Conservation (phyloP, 2,797 vertebrate genomes). For the Syngnathus rostellatus region DNA sequence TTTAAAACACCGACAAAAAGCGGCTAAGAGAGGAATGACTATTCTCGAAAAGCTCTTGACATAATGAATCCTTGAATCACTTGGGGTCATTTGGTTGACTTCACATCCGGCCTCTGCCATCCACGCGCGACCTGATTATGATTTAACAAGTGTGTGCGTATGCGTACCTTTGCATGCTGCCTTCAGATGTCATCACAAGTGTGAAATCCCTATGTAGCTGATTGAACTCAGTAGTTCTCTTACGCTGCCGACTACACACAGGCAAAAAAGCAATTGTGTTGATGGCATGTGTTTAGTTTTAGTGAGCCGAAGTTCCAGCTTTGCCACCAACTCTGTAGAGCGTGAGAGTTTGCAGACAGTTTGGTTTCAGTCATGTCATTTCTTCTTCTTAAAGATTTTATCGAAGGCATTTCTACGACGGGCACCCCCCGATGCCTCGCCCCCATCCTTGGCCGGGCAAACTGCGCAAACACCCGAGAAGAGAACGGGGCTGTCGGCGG, state of each 20-base stretch:
- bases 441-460: conserved; percentile 70
- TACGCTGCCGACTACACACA: neutral
- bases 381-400: conserved; percentile 87
- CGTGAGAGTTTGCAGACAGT: neutral
- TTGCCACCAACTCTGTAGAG: neutral
- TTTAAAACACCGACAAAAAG: neutral
- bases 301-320: neutral
- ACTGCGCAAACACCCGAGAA: conserved; percentile 61
- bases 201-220: neutral
- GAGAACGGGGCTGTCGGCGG: conserved; percentile 44
- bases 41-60: neutral
- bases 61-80: neutral
- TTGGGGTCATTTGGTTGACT: neutral
- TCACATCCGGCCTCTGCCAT: neutral
- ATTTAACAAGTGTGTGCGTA: neutral
- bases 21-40: neutral
- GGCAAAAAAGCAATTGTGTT: neutral
- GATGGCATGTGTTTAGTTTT: neutral
- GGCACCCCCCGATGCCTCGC: conserved; percentile 58
- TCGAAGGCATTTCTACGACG: conserved; percentile 82
- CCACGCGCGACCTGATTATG: neutral
- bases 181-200: neutral
- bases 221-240: neutral
- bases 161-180: neutral
- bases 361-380: conserved; percentile 28